Evolutionary conservation across 2,797 vertebrate genomes (phyloP).

Genomic region (Crax fasciolata): DNA sequence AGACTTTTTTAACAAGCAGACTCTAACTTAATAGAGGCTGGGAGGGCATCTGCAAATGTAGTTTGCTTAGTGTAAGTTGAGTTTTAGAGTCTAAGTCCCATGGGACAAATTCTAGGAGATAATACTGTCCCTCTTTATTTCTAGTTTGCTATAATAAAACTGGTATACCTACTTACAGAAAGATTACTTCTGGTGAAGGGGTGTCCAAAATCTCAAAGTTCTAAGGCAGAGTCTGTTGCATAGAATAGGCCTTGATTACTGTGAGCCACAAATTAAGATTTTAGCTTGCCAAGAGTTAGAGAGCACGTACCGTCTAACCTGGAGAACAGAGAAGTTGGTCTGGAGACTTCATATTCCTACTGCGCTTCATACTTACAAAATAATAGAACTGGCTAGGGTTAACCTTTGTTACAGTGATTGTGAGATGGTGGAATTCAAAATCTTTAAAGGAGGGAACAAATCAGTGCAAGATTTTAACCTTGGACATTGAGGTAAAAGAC

Average conservation of each 20-base stretch:
- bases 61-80: background rate
- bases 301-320: background rate
- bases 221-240: background rate
- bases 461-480: background rate
- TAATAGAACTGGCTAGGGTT: background rate
- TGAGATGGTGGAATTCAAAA: background rate
- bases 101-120: background rate
- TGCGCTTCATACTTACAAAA: background rate
- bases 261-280: background rate
- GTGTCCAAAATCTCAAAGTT: background rate
- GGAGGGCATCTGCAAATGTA: background rate
- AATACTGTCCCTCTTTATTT: background rate
- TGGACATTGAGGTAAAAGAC: fast-evolving
- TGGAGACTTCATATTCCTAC: background rate
- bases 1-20: constrained; percentile 59
- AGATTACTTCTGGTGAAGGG: background rate
- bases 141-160: background rate
- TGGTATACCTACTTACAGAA: background rate
- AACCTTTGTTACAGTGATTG: background rate
- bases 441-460: background rate
- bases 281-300: background rate
- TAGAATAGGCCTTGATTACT: background rate
- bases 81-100: background rate
- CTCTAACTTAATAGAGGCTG: background rate
- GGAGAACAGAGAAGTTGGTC: background rate